Evolutionary conservation across 1,140 invertebrate species (phyloP).

Genomic region (Pseudomyrmex dendroicus): DNA sequence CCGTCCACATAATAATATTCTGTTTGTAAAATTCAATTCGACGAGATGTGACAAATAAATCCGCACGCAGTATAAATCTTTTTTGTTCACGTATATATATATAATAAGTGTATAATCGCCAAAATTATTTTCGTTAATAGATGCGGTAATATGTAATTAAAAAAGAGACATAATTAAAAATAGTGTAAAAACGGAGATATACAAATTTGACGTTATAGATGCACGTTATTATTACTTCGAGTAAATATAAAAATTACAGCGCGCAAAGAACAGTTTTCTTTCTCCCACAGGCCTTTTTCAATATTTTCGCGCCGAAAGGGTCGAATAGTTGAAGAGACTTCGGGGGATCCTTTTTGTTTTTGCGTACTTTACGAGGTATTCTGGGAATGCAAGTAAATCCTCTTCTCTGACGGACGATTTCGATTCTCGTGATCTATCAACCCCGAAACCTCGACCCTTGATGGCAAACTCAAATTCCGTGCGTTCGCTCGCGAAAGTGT

Average conservation of each 20-base stretch:
- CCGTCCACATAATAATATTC: neutral
- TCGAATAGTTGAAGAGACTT: slow-evolving; percentile 32
- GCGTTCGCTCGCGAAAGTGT: neutral
- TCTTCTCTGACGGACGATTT: slow-evolving; percentile 6
- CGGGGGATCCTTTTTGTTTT: neutral
- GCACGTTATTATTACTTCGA: slow-evolving; percentile 3
- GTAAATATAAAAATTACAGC: slow-evolving; percentile 30
- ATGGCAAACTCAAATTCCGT: slow-evolving; percentile 3
- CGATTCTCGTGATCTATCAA: slow-evolving; percentile 1
- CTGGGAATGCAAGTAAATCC: neutral
- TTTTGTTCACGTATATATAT: slow-evolving; percentile 36
- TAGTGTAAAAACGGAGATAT: slow-evolving; percentile 24
- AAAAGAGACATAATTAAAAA: slow-evolving; percentile 21
- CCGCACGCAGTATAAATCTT: slow-evolving; percentile 11
- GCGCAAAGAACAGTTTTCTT: slow-evolving; percentile 19
- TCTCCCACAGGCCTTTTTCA: slow-evolving; percentile 17
- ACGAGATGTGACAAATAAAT: slow-evolving; percentile 40
- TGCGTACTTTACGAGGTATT: slow-evolving; percentile 6
- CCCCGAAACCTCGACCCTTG: slow-evolving; percentile 69
- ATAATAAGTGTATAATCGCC: slow-evolving; percentile 6
- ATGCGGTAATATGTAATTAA: neutral
- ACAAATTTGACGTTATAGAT: neutral
- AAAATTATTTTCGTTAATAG: slow-evolving; percentile 19
- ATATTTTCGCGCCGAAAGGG: slow-evolving; percentile 25
- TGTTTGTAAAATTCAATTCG: slow-evolving; percentile 58